Conservation (phyloP, 1,140 invertebrate species). For the Neotoxoptera formosana region DNA sequence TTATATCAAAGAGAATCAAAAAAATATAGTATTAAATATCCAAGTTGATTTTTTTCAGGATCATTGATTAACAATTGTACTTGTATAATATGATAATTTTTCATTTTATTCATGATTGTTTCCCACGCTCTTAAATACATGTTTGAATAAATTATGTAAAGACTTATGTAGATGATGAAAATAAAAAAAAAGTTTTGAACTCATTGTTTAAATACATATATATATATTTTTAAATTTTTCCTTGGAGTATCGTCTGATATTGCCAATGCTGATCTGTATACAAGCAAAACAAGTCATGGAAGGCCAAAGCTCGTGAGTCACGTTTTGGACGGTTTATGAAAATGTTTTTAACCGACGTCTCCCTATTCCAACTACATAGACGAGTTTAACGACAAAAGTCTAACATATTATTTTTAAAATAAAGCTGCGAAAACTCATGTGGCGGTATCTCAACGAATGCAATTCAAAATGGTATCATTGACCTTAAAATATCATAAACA, state of each 20-base stretch:
- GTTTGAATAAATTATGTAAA: not conserved
- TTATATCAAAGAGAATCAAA: not conserved
- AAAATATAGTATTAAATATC: not conserved
- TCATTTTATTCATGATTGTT: slow-evolving; percentile 19
- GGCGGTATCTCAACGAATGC: not conserved
- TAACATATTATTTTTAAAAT: not conserved
- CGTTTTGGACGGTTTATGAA: slow-evolving; percentile 46
- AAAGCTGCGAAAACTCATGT: not conserved
- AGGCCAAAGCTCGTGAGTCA: slow-evolving; percentile 53
- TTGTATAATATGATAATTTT: not conserved
- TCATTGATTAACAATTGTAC: not conserved
- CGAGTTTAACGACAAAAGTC: no score
- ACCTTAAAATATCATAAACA: not conserved
- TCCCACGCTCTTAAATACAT: slow-evolving; percentile 14
- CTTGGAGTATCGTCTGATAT: not conserved
- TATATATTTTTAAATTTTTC: not conserved
- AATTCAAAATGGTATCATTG: not conserved
- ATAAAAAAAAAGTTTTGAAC: slow-evolving; percentile 10
- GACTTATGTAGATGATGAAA: not conserved
- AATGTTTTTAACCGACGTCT: not conserved
- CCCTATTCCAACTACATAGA: not conserved
- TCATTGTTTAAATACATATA: not conserved
- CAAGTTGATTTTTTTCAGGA: not conserved
- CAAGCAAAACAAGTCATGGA: slow-evolving; percentile 10
- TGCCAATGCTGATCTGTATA: not conserved